Percentiles rank a stretch among this genome's conserved stretches.
Evolutionary conservation across 2,797 vertebrate species (phyloP).

Genomic region (Gallinago solitaria): DNA sequence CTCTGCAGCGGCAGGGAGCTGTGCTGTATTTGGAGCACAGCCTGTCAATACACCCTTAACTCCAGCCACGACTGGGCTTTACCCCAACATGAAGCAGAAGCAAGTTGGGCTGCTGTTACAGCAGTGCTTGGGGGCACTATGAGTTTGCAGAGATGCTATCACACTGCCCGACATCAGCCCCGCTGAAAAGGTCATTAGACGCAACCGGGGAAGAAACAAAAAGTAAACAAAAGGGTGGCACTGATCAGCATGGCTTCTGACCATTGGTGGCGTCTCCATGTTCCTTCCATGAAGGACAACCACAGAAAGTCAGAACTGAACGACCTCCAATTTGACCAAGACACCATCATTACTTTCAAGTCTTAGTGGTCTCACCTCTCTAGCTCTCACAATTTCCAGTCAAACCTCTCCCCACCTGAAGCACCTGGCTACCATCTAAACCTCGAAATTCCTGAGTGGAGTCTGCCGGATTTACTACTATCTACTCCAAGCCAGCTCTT

Average conservation of each 20-base stretch:
- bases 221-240: not conserved
- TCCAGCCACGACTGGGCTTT: rapidly evolving
- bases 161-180: not conserved
- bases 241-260: not conserved
- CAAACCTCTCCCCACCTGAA: not conserved
- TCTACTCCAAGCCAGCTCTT: not conserved
- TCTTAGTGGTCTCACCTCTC: not conserved
- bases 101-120: not conserved
- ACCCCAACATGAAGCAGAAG: not conserved
- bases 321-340: not conserved
- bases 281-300: not conserved
- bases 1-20: not conserved
- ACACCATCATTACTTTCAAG: not conserved
- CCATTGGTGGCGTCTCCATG: not conserved
- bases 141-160: not conserved
- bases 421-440: not conserved
- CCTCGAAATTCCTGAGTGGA: not conserved
- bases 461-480: not conserved
- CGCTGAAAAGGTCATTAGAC: not conserved
- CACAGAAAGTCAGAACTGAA: not conserved
- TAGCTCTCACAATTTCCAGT: not conserved
- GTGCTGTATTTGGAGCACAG: not conserved
- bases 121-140: not conserved
- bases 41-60: not conserved
- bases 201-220: not conserved